Conservation (phyloP, 2,888 invertebrate species). For the Synanthedon formicaeformis region DNA sequence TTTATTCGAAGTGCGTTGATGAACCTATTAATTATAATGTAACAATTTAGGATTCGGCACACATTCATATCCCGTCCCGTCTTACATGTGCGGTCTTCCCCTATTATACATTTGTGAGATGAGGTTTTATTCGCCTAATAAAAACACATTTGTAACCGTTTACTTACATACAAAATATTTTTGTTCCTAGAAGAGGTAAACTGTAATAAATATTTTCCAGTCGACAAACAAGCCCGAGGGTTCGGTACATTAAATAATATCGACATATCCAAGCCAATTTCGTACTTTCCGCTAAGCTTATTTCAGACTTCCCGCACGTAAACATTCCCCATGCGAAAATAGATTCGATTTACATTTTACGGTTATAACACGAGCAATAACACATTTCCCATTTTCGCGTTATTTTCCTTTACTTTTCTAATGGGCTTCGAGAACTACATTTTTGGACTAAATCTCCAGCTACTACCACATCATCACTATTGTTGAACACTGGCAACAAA, state of each 20-base stretch:
- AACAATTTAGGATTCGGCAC: too few relatives aligned
- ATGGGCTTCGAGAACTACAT: conserved; percentile 7
- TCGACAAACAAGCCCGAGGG: conserved; percentile 50
- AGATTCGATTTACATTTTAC: conserved; percentile 55
- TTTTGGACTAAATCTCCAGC: too few relatives aligned
- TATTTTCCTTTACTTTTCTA: conserved; percentile 13
- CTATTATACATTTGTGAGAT: too few relatives aligned
- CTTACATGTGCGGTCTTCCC: too few relatives aligned
- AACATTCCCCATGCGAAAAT: conserved; percentile 50
- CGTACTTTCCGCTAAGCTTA: conserved; percentile 56
- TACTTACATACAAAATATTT: background rate
- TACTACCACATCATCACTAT: too few relatives aligned
- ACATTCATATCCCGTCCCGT: too few relatives aligned
- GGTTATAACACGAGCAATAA: conserved; percentile 42
- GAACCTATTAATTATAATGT: too few relatives aligned
- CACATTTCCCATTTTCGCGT: conserved; percentile 25
- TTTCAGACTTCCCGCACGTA: conserved; percentile 50
- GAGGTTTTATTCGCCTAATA: background rate
- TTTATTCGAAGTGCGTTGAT: too few relatives aligned
- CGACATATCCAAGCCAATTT: conserved; percentile 61
- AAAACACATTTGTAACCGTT: background rate
- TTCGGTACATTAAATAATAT: conserved; percentile 61
- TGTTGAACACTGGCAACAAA: too few relatives aligned
- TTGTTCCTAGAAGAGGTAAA: conserved; percentile 17
- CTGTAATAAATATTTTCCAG: conserved; percentile 57